These are phyloP conservation scores for Lindbergichthys nudifrons DNA, from an alignment of 2,797 vertebrate species.

Conservation along the genomic window DNA sequence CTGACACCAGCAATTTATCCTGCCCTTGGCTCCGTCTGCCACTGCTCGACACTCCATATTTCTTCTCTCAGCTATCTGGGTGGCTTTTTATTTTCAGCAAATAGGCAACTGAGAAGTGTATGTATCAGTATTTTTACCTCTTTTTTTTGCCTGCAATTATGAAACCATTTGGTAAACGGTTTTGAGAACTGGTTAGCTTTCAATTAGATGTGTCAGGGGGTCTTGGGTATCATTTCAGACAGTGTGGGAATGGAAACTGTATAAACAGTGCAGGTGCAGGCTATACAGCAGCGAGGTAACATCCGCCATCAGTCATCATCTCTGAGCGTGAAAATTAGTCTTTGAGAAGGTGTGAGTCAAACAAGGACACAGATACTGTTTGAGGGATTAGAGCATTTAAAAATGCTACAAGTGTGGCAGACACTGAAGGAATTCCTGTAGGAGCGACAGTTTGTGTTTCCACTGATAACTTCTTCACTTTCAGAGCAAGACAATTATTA, in stretches of 20 bases:
- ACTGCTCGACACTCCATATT: slow-evolving; percentile 13
- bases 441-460: slow-evolving; percentile 17
- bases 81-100: slow-evolving; percentile 17
- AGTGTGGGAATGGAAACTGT: background rate
- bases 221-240: background rate
- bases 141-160: background rate
- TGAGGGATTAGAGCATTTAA: slow-evolving; percentile 23
- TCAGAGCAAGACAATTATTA: background rate
- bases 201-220: background rate
- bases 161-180: background rate
- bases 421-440: slow-evolving; percentile 3
- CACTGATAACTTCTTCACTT: background rate
- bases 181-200: background rate
- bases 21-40: slow-evolving; percentile 55
- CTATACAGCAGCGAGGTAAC: background rate
- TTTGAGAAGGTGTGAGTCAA: slow-evolving; percentile 26
- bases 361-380: slow-evolving; percentile 12
- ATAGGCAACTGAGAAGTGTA: slow-evolving; percentile 2
- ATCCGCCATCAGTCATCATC: slow-evolving; percentile 4
- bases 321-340: slow-evolving; percentile 3
- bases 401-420: slow-evolving; percentile 19
- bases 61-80: slow-evolving; percentile 12
- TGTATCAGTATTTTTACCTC: background rate
- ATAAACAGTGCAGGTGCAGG: background rate
- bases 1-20: slow-evolving; percentile 69